Evolutionary conservation across 2,888 invertebrate species (phyloP).

Genomic region (Macaria liturata): DNA sequence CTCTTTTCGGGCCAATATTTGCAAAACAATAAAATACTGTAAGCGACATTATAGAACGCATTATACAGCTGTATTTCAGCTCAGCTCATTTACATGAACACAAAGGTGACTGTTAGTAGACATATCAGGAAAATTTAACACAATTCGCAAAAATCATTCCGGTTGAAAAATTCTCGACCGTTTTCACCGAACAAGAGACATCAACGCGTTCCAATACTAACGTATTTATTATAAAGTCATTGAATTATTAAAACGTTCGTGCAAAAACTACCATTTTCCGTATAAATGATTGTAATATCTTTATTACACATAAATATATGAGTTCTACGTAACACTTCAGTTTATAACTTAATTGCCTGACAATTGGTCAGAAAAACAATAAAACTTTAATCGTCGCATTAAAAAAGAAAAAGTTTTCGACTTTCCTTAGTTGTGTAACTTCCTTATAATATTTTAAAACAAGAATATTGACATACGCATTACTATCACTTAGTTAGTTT

Average conservation of each 20-base stretch:
- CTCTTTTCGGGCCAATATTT: conserved; percentile 19
- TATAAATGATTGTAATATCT: neutral
- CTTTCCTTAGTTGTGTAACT: conserved; percentile 25
- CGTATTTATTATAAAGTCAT: too few species aligned
- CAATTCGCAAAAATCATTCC: too few species aligned
- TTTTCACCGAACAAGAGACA: too few species aligned
- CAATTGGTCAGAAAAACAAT: conserved; percentile 24
- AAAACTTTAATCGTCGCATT: conserved; percentile 16
- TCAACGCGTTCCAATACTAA: too few species aligned
- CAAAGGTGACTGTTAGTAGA: neutral
- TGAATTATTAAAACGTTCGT: too few species aligned
- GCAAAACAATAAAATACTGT: conserved; percentile 2
- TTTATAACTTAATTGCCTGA: conserved; percentile 19
- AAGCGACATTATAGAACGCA: conserved; percentile 4
- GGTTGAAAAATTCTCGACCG: too few species aligned
- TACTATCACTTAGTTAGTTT: too few species aligned
- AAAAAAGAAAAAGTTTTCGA: conserved; percentile 17
- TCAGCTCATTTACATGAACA: neutral
- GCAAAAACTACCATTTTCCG: too few species aligned
- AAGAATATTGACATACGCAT: too few species aligned
- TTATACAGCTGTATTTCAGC: conserved; percentile 12
- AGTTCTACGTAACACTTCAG: conserved; percentile 9
- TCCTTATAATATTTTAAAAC: neutral
- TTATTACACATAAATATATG: neutral
- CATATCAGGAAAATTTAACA: too few species aligned